These are phyloP conservation scores for Tenthredo amoena DNA, from an alignment of 2,888 invertebrate species.

Conservation along the genomic window DNA sequence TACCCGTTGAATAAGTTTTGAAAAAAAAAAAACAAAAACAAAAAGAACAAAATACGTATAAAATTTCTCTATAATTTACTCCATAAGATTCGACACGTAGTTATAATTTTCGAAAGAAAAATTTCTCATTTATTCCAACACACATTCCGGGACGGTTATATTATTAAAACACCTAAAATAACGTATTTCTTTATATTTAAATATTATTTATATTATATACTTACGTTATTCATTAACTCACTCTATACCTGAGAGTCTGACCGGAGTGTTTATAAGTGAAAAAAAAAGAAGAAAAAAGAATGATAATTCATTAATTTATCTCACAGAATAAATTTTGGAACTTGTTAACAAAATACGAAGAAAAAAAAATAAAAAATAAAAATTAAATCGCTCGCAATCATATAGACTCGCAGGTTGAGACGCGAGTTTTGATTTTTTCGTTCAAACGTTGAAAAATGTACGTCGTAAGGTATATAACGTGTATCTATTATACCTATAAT, in stretches of 20 bases:
- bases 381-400: not conserved
- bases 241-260: not conserved
- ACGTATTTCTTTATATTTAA: not conserved
- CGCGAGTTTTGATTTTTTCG: not conserved
- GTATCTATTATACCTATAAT: not conserved
- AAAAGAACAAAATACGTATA: not conserved
- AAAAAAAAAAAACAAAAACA: too few relatives aligned
- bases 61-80: not conserved
- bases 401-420: not conserved
- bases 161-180: conserved; percentile 17
- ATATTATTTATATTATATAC: not conserved
- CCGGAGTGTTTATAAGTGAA: not conserved
- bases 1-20: not conserved
- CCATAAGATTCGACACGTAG: not conserved
- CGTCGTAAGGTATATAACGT: not conserved
- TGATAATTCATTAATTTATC: too few relatives aligned
- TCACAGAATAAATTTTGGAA: not conserved
- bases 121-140: conserved; percentile 51
- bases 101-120: conserved; percentile 17
- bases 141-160: conserved; percentile 42
- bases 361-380: not conserved
- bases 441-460: not conserved
- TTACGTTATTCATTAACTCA: not conserved
- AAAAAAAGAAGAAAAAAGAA: not conserved
- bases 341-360: too few relatives aligned